phyloP scores from a whole-genome alignment of 2,113 vertebrate species.

The Cyanoliseus patagonus region DNA sequence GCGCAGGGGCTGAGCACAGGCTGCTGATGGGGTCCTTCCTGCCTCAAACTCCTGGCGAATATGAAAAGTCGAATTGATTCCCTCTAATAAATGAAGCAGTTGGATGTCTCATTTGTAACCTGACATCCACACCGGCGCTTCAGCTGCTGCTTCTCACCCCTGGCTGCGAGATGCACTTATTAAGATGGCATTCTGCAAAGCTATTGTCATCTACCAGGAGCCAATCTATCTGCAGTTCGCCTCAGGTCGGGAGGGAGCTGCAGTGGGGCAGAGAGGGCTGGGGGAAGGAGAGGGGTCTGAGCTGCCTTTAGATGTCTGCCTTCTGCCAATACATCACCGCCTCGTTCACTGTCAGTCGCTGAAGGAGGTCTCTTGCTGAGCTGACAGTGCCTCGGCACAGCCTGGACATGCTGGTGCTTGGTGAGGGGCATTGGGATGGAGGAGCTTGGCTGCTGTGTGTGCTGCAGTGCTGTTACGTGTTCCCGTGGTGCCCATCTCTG shows the following conservation, averaged over 20 bases:
- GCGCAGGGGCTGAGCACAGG: background rate
- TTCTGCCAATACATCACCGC: background rate
- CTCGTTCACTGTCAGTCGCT: fast-evolving
- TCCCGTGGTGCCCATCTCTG: fast-evolving
- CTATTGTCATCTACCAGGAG: background rate
- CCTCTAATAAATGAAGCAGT: conserved; percentile 64
- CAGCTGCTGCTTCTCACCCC: conserved; percentile 29
- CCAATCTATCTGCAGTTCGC: background rate
- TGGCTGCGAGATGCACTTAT: conserved; percentile 43
- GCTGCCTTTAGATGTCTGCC: background rate
- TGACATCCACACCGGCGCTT: conserved; percentile 47
- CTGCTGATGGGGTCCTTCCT: conserved; percentile 18
- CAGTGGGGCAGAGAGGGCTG: background rate
- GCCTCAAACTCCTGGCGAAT: background rate
- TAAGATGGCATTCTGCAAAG: conserved; percentile 31
- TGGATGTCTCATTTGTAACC: conserved; percentile 56
- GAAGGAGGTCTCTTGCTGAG: fast-evolving
- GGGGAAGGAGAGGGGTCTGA: background rate
- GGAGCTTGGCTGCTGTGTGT: fast-evolving
- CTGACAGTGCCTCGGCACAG: fast-evolving
- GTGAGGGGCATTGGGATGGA: fast-evolving
- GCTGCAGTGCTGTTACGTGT: fast-evolving
- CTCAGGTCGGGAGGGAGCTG: background rate
- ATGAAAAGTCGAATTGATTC: conserved; percentile 39
- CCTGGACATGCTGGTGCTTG: fast-evolving